These are phyloP conservation scores for Leguminivora glycinivorella DNA, from an alignment of 1,140 invertebrate genomes.

Conservation along the genomic window DNA sequence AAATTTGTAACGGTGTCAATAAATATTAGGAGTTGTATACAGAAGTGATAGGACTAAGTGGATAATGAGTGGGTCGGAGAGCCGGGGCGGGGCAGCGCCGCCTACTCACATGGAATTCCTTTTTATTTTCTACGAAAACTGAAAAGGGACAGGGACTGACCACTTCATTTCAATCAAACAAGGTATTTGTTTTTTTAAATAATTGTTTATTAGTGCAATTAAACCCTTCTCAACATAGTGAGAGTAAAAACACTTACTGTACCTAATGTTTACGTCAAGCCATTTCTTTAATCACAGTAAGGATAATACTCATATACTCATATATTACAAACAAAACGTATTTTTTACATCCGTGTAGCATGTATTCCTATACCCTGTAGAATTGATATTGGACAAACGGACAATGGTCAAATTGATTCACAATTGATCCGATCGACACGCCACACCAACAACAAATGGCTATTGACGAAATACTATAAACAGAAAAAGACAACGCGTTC, in stretches of 20 bases:
- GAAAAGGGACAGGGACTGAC: constrained; percentile 27
- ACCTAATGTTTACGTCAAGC: too few relatives aligned
- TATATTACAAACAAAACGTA: too few relatives aligned
- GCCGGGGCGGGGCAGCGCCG: constrained; percentile 62
- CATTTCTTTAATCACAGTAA: too few relatives aligned
- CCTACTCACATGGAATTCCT: constrained; percentile 38
- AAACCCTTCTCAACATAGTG: too few relatives aligned
- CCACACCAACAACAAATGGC: constrained; percentile 45
- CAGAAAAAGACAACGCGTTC: constrained; percentile 43
- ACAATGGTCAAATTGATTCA: constrained; percentile 40
- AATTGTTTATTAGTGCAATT: background rate
- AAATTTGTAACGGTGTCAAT: constrained; percentile 31
- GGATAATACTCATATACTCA: too few relatives aligned
- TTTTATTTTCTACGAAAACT: constrained; percentile 33
- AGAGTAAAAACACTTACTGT: too few relatives aligned
- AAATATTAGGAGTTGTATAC: constrained; percentile 57
- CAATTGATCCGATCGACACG: constrained; percentile 51
- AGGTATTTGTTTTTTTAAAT: background rate
- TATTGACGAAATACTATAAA: constrained; percentile 57
- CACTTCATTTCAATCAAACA: constrained; percentile 28
- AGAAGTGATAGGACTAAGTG: constrained; percentile 75
- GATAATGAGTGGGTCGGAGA: constrained; percentile 66
- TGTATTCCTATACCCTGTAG: too few relatives aligned
- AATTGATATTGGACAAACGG: constrained; percentile 55
- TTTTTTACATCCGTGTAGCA: too few relatives aligned